phyloP scores from a whole-genome alignment of 2,113 vertebrate genomes.

The Cyanoderma ruficeps region DNA sequence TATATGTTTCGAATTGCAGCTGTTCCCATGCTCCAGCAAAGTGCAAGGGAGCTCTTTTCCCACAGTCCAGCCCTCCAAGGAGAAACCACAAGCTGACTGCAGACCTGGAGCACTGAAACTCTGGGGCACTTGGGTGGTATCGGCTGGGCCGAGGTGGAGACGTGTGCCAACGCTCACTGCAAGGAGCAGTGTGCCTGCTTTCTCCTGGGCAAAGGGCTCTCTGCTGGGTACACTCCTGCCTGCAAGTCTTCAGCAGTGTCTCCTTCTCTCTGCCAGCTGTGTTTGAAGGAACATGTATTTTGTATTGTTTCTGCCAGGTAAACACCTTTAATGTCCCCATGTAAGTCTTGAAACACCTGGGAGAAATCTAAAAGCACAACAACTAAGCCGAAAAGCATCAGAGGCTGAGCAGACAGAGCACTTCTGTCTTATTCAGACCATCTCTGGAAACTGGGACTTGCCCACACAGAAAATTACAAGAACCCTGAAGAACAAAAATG shows the following conservation, averaged over 20 bases:
- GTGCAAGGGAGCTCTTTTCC: slow-evolving; percentile 23
- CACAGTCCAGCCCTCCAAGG: not conserved
- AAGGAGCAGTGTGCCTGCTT: not conserved
- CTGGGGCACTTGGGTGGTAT: not conserved
- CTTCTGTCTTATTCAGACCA: not conserved
- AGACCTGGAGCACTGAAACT: not conserved
- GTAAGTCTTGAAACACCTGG: not conserved
- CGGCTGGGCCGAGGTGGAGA: not conserved
- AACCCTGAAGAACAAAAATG: not conserved
- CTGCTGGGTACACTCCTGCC: not conserved
- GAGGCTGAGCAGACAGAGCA: not conserved
- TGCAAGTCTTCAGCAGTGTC: not conserved
- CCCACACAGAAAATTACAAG: not conserved
- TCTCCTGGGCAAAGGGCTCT: not conserved
- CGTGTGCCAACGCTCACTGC: fast-evolving
- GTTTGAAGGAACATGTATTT: not conserved
- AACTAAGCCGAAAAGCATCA: not conserved
- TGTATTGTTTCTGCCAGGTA: not conserved
- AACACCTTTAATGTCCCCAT: not conserved
- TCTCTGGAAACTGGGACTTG: not conserved
- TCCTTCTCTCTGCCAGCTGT: not conserved
- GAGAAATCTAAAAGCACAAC: not conserved
- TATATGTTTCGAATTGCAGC: not conserved
- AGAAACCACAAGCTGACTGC: not conserved
- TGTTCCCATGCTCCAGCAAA: slow-evolving; percentile 15